phyloP scores from a whole-genome alignment of 2,888 invertebrate species.

The Bhutanitis thaidina region DNA sequence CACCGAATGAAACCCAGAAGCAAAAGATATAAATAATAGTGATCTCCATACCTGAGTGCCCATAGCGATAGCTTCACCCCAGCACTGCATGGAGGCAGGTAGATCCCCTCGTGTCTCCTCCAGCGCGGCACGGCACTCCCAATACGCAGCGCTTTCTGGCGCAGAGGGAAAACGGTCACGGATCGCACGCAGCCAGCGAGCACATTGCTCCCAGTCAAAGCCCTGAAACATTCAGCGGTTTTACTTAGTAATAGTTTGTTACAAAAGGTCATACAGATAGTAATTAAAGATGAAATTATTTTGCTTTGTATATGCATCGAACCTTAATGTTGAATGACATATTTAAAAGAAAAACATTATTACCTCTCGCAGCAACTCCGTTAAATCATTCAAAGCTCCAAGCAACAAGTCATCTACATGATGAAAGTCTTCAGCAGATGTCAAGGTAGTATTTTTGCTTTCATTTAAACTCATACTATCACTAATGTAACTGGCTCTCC shows the following conservation, averaged over 20 bases:
- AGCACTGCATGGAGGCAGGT: constrained; percentile 78
- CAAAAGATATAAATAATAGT: too few relatives aligned
- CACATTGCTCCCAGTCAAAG: constrained; percentile 77
- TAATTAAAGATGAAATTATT: too few relatives aligned
- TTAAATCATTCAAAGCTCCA: constrained; percentile 74
- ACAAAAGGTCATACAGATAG: too few relatives aligned
- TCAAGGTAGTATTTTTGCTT: constrained; percentile 42
- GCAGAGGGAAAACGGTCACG: constrained; percentile 59
- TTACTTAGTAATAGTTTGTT: too few relatives aligned
- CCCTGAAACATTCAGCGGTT: constrained; percentile 46
- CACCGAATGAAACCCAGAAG: too few relatives aligned
- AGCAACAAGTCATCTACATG: constrained; percentile 49
- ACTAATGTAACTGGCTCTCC: constrained; percentile 45
- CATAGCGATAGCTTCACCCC: constrained; percentile 77
- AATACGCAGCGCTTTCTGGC: constrained; percentile 69
- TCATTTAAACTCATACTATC: constrained; percentile 53
- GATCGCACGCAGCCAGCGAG: constrained; percentile 76
- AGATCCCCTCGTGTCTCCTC: constrained; percentile 78
- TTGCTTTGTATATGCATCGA: too few relatives aligned
- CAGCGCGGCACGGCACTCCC: constrained; percentile 81
- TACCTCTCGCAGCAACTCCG: constrained; percentile 74
- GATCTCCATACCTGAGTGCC: constrained; percentile 82
- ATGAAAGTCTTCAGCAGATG: constrained; percentile 35
- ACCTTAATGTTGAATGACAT: not conserved
- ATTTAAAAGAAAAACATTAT: constrained; percentile 15